These are phyloP conservation scores for Sycobia sp. DNA, from an alignment of 1,140 invertebrate genomes.

Conservation along the genomic window DNA sequence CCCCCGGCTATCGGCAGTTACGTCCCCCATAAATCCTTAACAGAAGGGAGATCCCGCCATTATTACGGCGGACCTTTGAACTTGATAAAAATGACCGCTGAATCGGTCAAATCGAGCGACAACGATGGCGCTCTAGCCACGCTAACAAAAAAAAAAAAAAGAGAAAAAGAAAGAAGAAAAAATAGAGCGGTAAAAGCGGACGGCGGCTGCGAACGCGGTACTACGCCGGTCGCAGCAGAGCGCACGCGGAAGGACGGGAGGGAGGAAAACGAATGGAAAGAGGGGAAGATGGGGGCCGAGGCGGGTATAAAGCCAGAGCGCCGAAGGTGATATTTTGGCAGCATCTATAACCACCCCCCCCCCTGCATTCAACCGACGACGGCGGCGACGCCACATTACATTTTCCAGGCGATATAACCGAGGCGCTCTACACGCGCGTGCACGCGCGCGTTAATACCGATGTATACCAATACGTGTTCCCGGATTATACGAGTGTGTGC, in stretches of 20 bases:
- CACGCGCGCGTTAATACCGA: background rate
- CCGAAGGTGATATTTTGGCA: conserved; percentile 4
- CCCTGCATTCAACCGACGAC: background rate
- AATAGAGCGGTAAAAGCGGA: too few species aligned
- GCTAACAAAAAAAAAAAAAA: too few species aligned
- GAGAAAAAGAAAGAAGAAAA: background rate
- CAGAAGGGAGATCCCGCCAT: background rate
- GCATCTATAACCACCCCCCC: background rate
- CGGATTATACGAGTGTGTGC: conserved; percentile 16
- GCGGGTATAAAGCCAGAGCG: background rate
- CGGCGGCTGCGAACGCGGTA: background rate
- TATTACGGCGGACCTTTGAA: conserved; percentile 12
- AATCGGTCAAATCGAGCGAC: conserved; percentile 22
- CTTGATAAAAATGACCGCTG: conserved; percentile 24
- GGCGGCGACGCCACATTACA: conserved; percentile 1
- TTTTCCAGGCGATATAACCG: conserved; percentile 12
- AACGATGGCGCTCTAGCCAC: conserved; percentile 12
- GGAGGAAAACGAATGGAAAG: too few species aligned
- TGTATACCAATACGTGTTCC: too few species aligned
- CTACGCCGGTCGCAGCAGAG: too few species aligned
- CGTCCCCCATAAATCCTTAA: background rate
- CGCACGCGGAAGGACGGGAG: too few species aligned
- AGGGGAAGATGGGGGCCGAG: background rate
- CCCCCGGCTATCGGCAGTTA: too few species aligned
- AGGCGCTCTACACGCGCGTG: too few species aligned